phyloP scores from a whole-genome alignment of 2,113 vertebrate species.

The Cairina moschata region DNA sequence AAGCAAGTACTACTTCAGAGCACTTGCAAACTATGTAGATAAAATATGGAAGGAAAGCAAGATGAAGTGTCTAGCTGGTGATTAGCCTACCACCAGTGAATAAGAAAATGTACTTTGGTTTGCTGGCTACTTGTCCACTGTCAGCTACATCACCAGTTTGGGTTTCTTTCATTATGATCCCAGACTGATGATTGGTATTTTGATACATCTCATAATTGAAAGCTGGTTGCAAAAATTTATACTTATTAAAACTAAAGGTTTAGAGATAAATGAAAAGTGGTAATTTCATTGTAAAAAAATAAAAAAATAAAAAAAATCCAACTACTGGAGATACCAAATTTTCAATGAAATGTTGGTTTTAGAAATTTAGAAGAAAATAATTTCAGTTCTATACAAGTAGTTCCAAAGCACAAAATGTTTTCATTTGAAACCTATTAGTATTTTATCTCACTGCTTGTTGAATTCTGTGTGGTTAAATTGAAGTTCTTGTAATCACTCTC shows the following conservation, averaged over 20 bases:
- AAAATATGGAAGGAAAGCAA: background rate
- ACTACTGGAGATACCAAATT: background rate
- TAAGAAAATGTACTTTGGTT: background rate
- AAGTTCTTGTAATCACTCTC: background rate
- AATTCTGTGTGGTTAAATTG: background rate
- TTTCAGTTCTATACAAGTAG: background rate
- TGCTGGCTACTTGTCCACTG: accelerated
- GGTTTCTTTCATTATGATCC: background rate
- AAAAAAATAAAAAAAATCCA: too few species aligned
- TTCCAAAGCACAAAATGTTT: background rate
- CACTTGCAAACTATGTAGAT: background rate
- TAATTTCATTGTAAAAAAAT: background rate
- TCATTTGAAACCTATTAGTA: background rate
- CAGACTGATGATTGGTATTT: background rate
- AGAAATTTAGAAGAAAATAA: too few species aligned
- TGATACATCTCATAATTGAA: background rate
- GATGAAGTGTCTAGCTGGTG: background rate
- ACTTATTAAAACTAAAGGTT: background rate
- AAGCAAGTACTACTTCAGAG: background rate
- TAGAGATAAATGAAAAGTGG: background rate
- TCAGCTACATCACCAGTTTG: background rate
- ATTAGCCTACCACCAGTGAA: background rate
- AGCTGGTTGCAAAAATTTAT: background rate
- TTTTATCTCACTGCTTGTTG: background rate
- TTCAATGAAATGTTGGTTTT: background rate